Percentiles rank a stretch among this genome's conserved stretches.
phyloP scores from a whole-genome alignment of 2,888 invertebrate genomes.

The Macaria liturata region DNA sequence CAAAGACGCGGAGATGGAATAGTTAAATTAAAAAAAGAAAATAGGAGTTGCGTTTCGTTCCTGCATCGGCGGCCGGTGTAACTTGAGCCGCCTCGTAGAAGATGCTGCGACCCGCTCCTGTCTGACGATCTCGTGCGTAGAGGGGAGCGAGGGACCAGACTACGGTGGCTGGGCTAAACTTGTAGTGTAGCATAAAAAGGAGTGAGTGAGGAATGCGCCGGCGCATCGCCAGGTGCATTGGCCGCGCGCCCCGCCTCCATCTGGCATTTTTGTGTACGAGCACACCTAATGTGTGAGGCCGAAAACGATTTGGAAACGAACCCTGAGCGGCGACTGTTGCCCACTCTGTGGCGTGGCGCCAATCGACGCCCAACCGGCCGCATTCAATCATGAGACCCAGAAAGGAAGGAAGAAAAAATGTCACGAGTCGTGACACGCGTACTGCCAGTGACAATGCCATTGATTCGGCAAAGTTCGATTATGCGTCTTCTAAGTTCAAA shows the following conservation, averaged over 20 bases:
- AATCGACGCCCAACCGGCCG: slow-evolving; percentile 34
- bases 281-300: slow-evolving; percentile 63
- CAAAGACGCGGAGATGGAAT: slow-evolving; percentile 64
- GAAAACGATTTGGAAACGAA: slow-evolving; percentile 57
- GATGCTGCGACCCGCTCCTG: slow-evolving; percentile 49
- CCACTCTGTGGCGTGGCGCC: slow-evolving; percentile 35
- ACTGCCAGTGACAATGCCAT: slow-evolving; percentile 42
- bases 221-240: slow-evolving; percentile 78
- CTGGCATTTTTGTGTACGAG: slow-evolving; percentile 73
- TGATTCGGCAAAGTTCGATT: slow-evolving; percentile 48
- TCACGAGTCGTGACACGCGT: slow-evolving; percentile 24
- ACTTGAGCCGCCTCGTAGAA: slow-evolving; percentile 43
- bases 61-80: slow-evolving; percentile 49
- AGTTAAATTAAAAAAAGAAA: slow-evolving; percentile 62
- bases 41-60: slow-evolving; percentile 63
- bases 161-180: slow-evolving; percentile 64
- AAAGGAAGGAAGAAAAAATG: background rate
- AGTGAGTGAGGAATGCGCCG: slow-evolving; percentile 80
- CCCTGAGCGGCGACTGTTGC: slow-evolving; percentile 24
- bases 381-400: slow-evolving; percentile 3
- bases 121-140: slow-evolving; percentile 43
- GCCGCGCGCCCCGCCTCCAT: slow-evolving; percentile 70
- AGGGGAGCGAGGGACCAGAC: slow-evolving; percentile 48
- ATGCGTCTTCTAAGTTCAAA: slow-evolving; percentile 52
- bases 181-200: slow-evolving; percentile 76